Percentiles rank a stretch among this genome's conserved stretches.
Evolutionary conservation across 2,797 vertebrate species (phyloP).

Genomic region (Muscicapa comitata): DNA sequence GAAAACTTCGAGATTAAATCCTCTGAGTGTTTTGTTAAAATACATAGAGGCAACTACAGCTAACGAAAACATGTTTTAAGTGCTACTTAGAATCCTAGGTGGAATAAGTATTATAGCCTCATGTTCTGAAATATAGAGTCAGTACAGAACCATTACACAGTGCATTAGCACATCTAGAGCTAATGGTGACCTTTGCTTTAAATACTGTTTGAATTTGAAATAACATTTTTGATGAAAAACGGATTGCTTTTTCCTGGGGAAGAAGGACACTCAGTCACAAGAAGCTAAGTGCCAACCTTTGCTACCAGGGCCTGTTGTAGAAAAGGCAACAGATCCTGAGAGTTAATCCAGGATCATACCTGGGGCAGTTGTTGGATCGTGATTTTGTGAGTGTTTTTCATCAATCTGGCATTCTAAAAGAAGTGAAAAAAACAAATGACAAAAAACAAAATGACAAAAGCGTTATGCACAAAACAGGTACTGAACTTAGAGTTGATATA

Average conservation of each 20-base stretch:
- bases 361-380: not conserved
- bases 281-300: not conserved
- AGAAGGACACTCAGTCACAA: not conserved
- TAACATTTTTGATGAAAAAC: not conserved
- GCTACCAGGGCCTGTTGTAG: not conserved
- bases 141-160: not conserved
- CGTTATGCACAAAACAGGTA: not conserved
- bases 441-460: not conserved
- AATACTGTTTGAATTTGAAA: not conserved
- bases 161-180: not conserved
- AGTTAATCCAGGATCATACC: not conserved
- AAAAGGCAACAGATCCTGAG: not conserved
- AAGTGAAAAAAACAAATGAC: not conserved
- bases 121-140: not conserved
- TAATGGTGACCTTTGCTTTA: constrained; percentile 32
- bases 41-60: not conserved
- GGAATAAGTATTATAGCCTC: not conserved
- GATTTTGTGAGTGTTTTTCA: not conserved
- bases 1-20: not conserved
- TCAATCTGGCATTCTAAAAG: not conserved
- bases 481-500: not conserved
- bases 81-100: constrained; percentile 15
- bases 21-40: not conserved
- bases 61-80: constrained; percentile 49
- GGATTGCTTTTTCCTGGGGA: not conserved